Conservation (phyloP, 2,113 vertebrate genomes). For the Helogale parvula region DNA sequence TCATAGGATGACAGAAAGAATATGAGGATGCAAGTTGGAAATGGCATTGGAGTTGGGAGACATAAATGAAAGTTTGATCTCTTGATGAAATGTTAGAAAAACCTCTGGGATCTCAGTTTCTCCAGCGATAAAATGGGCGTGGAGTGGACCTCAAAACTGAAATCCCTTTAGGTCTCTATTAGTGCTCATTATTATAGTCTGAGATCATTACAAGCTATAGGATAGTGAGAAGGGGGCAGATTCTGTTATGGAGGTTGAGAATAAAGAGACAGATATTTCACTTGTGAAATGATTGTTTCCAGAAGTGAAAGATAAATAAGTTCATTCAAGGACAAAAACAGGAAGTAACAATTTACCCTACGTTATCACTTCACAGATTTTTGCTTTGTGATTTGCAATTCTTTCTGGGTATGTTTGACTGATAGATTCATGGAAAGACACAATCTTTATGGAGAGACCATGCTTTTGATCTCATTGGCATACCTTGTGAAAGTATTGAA, state of each 20-base stretch:
- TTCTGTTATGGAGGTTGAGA: background rate
- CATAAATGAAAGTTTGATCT: background rate
- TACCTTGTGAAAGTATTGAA: constrained; percentile 14
- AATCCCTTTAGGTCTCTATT: background rate
- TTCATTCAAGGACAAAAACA: background rate
- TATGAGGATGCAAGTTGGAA: background rate
- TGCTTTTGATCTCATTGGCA: constrained; percentile 13
- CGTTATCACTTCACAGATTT: background rate
- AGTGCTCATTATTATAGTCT: background rate
- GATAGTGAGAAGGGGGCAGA: background rate
- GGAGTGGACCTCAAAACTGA: background rate
- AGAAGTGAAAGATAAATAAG: background rate
- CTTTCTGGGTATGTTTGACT: constrained; percentile 49
- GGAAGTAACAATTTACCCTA: background rate
- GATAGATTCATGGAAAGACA: constrained; percentile 19
- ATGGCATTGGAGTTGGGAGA: background rate
- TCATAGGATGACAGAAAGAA: background rate
- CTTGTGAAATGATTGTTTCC: background rate
- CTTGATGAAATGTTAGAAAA: background rate
- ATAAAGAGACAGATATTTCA: background rate
- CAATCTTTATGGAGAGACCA: constrained; percentile 18
- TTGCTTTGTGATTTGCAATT: constrained; percentile 52
- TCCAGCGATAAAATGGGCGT: background rate
- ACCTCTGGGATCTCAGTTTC: background rate
- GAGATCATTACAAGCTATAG: background rate